These are phyloP conservation scores for Cichlasoma orientale DNA, from an alignment of 2,797 vertebrate species.

Conservation along the genomic window DNA sequence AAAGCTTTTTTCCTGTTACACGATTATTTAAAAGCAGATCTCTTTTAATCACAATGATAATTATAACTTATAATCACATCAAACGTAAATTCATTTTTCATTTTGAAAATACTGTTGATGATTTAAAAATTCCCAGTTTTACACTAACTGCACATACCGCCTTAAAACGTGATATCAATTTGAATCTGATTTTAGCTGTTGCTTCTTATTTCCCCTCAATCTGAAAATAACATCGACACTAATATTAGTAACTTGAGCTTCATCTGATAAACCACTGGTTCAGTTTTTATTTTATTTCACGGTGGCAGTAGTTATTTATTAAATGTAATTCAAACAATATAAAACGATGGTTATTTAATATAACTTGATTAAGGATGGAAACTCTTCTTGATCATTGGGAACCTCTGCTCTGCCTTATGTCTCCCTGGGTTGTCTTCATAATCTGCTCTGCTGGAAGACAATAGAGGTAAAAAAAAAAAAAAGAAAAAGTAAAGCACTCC, in stretches of 20 bases:
- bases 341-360: slow-evolving; percentile 36
- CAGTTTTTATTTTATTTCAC: slow-evolving; percentile 12
- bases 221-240: background rate
- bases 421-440: slow-evolving; percentile 29
- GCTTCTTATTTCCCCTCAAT: background rate
- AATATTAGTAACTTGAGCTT: background rate
- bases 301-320: background rate
- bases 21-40: background rate
- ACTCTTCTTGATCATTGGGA: slow-evolving; percentile 49
- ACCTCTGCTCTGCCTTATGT: slow-evolving; percentile 28
- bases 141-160: no score
- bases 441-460: slow-evolving; percentile 26
- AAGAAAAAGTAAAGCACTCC: background rate
- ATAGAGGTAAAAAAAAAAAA: background rate
- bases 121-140: background rate
- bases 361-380: slow-evolving; percentile 52
- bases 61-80: background rate
- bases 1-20: background rate
- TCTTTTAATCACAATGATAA: background rate
- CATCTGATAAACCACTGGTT: background rate
- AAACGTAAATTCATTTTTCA: background rate
- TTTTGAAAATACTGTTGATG: background rate
- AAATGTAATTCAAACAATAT: slow-evolving; percentile 21
- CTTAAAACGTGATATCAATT: no score
- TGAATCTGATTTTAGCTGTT: no score